These are phyloP conservation scores for Bombus difficillimus DNA, from an alignment of 1,140 invertebrate species.

Conservation along the genomic window DNA sequence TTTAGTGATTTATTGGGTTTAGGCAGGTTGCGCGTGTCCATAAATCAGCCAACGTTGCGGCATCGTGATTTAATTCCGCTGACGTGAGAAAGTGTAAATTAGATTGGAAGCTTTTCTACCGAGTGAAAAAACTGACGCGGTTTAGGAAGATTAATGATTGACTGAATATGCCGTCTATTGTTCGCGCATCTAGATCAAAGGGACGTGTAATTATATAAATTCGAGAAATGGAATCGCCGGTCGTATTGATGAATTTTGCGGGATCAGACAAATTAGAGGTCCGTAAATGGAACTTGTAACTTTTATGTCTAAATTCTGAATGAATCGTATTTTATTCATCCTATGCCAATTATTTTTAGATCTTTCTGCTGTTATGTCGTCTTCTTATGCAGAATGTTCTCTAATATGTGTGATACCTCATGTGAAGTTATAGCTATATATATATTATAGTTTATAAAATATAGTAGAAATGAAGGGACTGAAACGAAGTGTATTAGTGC, in stretches of 20 bases:
- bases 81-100: slow-evolving; percentile 8
- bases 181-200: background rate
- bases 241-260: background rate
- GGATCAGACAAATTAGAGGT: background rate
- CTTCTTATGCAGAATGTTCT: no score
- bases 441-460: no score
- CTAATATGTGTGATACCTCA: no score
- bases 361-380: no score
- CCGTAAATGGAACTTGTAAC: no score
- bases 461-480: no score
- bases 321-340: no score
- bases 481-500: no score
- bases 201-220: background rate
- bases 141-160: background rate
- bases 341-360: no score
- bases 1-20: slow-evolving; percentile 10
- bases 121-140: background rate
- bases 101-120: background rate
- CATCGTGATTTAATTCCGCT: slow-evolving; percentile 21
- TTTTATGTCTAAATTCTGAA: no score
- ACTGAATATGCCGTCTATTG: background rate
- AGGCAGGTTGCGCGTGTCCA: background rate
- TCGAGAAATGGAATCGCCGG: no score
- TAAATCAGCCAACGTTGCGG: slow-evolving; percentile 19
- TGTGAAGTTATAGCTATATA: no score